A percentile compares a stretch with the other conserved stretches of the same genome.
phyloP scores from a whole-genome alignment of 2,888 invertebrate genomes.

The Callimorpha dominula region DNA sequence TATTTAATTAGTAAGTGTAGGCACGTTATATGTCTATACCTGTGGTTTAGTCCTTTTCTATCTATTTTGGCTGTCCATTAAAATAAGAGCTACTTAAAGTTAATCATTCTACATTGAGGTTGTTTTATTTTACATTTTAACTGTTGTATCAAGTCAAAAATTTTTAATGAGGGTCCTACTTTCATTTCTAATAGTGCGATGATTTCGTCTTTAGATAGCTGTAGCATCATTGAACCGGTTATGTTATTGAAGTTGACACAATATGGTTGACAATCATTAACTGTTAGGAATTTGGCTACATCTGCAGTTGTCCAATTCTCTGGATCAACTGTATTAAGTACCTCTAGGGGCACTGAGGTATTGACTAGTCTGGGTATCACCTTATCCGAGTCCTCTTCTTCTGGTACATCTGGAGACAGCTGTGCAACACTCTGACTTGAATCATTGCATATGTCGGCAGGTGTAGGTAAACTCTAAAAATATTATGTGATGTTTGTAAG shows the following conservation, averaged over 20 bases:
- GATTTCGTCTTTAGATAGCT: constrained; percentile 95
- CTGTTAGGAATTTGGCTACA: constrained; percentile 95
- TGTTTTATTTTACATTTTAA: constrained; percentile 94
- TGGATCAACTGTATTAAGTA: constrained; percentile 82
- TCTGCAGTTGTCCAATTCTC: constrained; percentile 92
- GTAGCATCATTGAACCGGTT: constrained; percentile 93
- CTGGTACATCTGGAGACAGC: constrained; percentile 52
- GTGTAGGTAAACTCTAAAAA: constrained; percentile 57
- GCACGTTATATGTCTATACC: not conserved
- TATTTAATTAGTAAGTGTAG: not conserved
- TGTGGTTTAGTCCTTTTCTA: not conserved
- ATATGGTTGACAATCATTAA: constrained; percentile 93
- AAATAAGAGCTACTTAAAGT: constrained; percentile 57
- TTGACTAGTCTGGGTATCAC: constrained; percentile 89
- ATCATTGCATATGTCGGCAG: constrained; percentile 62
- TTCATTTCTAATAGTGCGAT: constrained; percentile 96
- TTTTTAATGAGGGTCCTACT: constrained; percentile 97
- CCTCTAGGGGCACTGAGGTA: constrained; percentile 80
- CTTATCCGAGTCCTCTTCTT: constrained; percentile 80
- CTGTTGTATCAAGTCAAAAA: constrained; percentile 96
- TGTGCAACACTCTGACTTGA: constrained; percentile 61
- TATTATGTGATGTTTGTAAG: not conserved
- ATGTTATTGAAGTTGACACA: constrained; percentile 90
- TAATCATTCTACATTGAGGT: constrained; percentile 86
- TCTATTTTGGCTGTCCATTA: constrained; percentile 10